Base-by-base conservation (phyloP, 1,140 invertebrate genomes). In the Teleogryllus occipitalis region DNA sequence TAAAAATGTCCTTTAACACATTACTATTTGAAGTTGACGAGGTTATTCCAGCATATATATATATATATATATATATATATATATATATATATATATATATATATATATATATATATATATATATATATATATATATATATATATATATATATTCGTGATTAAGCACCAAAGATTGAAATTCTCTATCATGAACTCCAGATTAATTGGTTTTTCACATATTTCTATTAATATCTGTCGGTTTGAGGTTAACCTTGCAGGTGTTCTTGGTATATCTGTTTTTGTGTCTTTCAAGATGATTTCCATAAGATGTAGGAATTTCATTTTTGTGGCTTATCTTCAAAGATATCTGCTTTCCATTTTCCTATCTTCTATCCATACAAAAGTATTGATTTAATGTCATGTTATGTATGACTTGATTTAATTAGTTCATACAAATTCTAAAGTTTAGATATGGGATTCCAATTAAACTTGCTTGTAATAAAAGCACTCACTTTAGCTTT, bases 61-160 rank as follows among this genome's bases (percentile, higher is more conserved):
- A 72, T 72, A 72, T 72, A 72, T 72, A 72, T 72, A 72, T 72
- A 72, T 72, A 72, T 72, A 72, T 72, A 72, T 72, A 72, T 72
- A 72, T 72, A 72, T 72, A 72, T 72, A 72, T 72, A 72, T 72
- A 72, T 72, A 72, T 72, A 72, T 72, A 72, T 72, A 72, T 72
- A 72, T 72, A 72, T 72, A 72, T 72, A 72, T 72, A 8, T 12
- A 72, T 72, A 72, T 72, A 18, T 12, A 18, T 72, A 72, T 18
- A 12, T 8, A 72, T 12, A 12, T 72, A 72, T 8, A 18, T 18
- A 8, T 72, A 72, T 18, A 72, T 72, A 72, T 72, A 18, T 12
- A 12, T 72, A 12, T 12, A 72, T 12, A 72, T 12, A 12, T 72
- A 72, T 18, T 12, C 54, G n/a, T n/a, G n/a, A 72, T 72, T 14